A percentile compares a stretch with the other conserved stretches of the same genome.
These are phyloP conservation scores for Hyposmocoma kahamanoa DNA, from an alignment of 1,140 invertebrate genomes.

Conservation along the genomic window DNA sequence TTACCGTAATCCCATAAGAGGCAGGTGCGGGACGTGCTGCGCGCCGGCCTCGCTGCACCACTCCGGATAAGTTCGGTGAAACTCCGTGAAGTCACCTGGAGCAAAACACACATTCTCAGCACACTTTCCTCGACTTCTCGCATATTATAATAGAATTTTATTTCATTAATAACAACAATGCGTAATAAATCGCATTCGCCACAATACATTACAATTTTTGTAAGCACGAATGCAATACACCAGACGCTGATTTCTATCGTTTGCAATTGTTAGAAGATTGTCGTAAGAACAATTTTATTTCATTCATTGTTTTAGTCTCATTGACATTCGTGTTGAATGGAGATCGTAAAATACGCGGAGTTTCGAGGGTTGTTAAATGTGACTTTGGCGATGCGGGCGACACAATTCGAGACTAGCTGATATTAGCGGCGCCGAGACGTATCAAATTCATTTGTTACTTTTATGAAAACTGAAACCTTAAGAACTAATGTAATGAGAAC, in stretches of 20 bases:
- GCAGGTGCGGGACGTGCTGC: constrained; percentile 68
- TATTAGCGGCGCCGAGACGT: too few species aligned
- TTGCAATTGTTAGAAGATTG: not conserved
- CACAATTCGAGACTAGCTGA: too few species aligned
- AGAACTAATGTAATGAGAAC: too few species aligned
- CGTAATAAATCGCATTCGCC: not conserved
- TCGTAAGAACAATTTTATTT: constrained; percentile 5
- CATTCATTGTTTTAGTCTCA: constrained; percentile 23
- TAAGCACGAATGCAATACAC: not conserved
- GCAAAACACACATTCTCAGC: constrained; percentile 32
- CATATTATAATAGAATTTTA: not conserved
- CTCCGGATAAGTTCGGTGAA: constrained; percentile 88
- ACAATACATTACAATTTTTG: not conserved
- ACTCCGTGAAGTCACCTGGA: constrained; percentile 90
- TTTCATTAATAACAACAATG: not conserved
- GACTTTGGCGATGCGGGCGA: not conserved
- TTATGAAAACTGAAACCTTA: too few species aligned
- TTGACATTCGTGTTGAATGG: constrained; percentile 14
- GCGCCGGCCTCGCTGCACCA: constrained; percentile 81
- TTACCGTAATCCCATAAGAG: constrained; percentile 77
- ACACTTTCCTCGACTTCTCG: not conserved
- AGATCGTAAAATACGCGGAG: not conserved
- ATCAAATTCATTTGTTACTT: too few species aligned
- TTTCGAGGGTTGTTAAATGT: not conserved
- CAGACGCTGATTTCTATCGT: not conserved